These are phyloP conservation scores for Drosophila barbarae DNA, from an alignment of 2,888 invertebrate species.

Conservation along the genomic window DNA sequence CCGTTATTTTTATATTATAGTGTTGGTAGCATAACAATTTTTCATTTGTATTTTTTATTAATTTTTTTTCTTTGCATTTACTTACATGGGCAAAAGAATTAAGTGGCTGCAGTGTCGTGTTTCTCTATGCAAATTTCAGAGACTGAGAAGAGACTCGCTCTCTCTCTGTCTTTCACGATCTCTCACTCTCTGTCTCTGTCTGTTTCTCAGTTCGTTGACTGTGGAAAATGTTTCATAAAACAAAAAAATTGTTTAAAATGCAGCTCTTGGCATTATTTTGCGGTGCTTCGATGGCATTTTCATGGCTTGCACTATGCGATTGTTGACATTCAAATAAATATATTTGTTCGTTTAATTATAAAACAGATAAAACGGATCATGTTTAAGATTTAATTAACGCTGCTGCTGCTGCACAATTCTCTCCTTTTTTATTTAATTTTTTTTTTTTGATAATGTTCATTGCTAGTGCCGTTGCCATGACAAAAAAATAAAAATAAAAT, in stretches of 20 bases:
- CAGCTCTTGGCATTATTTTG: constrained; percentile 55
- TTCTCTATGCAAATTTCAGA: constrained; percentile 33
- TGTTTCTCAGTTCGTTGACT: constrained; percentile 55
- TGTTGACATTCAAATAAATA: background rate
- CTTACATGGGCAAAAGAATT: constrained; percentile 56
- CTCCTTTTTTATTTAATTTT: constrained; percentile 3
- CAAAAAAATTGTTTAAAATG: constrained; percentile 51
- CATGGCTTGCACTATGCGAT: constrained; percentile 16
- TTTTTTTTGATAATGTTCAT: background rate
- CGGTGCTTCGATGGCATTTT: constrained; percentile 54
- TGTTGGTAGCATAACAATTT: constrained; percentile 65
- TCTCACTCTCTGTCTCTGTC: constrained; percentile 10
- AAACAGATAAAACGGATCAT: constrained; percentile 22
- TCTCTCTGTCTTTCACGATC: constrained; percentile 15
- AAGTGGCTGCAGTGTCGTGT: constrained; percentile 22
- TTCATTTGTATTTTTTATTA: constrained; percentile 30
- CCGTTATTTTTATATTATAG: constrained; percentile 27
- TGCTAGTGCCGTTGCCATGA: constrained; percentile 49
- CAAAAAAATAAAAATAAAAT: constrained; percentile 12
- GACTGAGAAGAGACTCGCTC: constrained; percentile 27
- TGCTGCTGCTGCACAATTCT: constrained; percentile 39
- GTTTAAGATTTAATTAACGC: constrained; percentile 29
- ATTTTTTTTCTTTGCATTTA: constrained; percentile 30
- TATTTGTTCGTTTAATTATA: constrained; percentile 9
- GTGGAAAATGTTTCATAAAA: constrained; percentile 22